Evolutionary conservation across 2,888 invertebrate species (phyloP), one percentile per base, ranked within the genome.

Genomic region (Melangyna quadrimaculata): DNA sequence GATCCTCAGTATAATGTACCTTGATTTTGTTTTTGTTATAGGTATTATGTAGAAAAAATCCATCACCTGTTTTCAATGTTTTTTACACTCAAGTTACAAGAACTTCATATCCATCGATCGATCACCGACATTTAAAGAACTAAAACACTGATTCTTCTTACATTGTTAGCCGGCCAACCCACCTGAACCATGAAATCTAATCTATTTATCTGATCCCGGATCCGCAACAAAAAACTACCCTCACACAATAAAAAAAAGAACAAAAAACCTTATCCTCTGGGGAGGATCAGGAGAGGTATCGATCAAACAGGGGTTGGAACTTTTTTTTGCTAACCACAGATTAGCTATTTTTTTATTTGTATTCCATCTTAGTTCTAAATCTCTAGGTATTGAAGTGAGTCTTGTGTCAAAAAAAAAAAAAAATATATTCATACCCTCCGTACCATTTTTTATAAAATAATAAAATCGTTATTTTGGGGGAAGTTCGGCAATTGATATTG

Each of bases 141-240:
- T 80, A 80, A 80, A 86, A 77, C 77, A 79, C 77, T 27, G 72
- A 78, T 70, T 57, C 70, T 65, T 40, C 27, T 57, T 17, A 59
- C 32, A 63, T 86, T 78, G 75, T 81, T 78, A 29, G 70, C 59
- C 51, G 65, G 14, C 75, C 81, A 81, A 59, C 77, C 78, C 78
- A 87, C 87, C 81, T 82, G 74, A 87, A 78, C 82, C 87, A 67
- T 87, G 87, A 74, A 87, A 87, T 61, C 63, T 57, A 81, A 86
- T 86, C 86, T 61, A 48, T 80, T 75, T 61, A 61, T 67, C 48
- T 67, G 48, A 67, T 72, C 59, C 59, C 19, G 70, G 40, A 67
- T 67, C 67, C 14, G 29, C 70, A 57, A 45, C 51, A 83, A 69
- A 35, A 45, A 57, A 43, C 72, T 43, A 70, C 73, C 81, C 81